Percentiles rank a stretch among this genome's conserved stretches.
phyloP scores from a whole-genome alignment of 2,888 invertebrate genomes.

The Cephonodes hylas region DNA sequence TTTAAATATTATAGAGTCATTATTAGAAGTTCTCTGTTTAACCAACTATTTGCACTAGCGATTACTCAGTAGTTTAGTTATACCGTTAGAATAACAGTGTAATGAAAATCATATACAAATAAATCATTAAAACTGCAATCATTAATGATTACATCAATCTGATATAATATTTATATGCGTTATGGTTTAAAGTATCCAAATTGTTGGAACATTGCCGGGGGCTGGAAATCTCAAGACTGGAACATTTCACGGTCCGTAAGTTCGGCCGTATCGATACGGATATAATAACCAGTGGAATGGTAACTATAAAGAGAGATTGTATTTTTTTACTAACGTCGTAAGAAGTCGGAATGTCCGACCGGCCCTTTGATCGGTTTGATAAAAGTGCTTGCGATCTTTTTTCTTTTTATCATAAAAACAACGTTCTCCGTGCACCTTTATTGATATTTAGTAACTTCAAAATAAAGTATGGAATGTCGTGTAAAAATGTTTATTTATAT shows the following conservation, averaged over 20 bases:
- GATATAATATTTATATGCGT: neutral
- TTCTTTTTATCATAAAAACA: slow-evolving; percentile 55
- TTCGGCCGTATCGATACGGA: slow-evolving; percentile 74
- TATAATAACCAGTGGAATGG: slow-evolving; percentile 80
- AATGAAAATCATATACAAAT: neutral
- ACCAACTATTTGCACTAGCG: too few relatives aligned
- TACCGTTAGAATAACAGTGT: too few relatives aligned
- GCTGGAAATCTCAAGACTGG: slow-evolving; percentile 66
- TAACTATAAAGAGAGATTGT: slow-evolving; percentile 81
- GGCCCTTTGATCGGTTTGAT: slow-evolving; percentile 80
- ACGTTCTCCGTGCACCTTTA: slow-evolving; percentile 56
- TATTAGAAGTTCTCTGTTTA: too few relatives aligned
- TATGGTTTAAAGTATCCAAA: slow-evolving; percentile 10
- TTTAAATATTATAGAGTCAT: too few relatives aligned
- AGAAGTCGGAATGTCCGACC: slow-evolving; percentile 78
- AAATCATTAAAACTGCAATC: neutral
- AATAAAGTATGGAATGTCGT: slow-evolving; percentile 44
- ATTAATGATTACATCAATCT: neutral
- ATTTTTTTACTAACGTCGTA: slow-evolving; percentile 80
- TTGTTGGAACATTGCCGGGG: slow-evolving; percentile 57
- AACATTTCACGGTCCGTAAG: slow-evolving; percentile 78
- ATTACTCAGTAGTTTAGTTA: too few relatives aligned
- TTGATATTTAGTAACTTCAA: slow-evolving; percentile 56
- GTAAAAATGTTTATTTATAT: slow-evolving; percentile 21
- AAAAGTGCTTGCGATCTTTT: slow-evolving; percentile 72